Base-by-base conservation (phyloP, 92 coral and sea anemone species). In the Montipora capitata region DNA sequence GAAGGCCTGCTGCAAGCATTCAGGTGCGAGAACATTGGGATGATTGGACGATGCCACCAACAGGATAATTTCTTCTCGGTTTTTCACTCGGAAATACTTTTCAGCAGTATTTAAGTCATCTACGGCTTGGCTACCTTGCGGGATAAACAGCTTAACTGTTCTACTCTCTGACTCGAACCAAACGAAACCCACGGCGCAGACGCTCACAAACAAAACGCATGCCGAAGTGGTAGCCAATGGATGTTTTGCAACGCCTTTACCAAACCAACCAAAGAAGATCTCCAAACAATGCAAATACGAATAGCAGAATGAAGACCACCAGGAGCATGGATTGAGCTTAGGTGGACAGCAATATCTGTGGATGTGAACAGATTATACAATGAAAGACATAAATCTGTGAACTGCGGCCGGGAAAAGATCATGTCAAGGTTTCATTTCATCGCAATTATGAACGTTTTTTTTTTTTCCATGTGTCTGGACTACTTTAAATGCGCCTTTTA, bases 101-200 rank as follows among this genome's bases (percentile, higher is more conserved):
- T 93, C 79, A 43, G 99, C 98, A 10, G 75, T 87, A 27, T 94
- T 20, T 20, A 97, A 45, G 68, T 97, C 94, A 48, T 85, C 81
- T 78, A 90, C 83, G 70, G 98, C 88, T 65, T 90, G 85, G 85
- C 99, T 97, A 52, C 81, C 72, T 80, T 97, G 96, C 1, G 99
- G 99, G 3, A 97, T 89, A 76, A 95, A 97, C 8, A 97, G 83
- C 57, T 95, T 95, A 40, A 86, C 95, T 3, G 96, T 93, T 82
- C 97, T 92, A 83, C 88, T 97, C 86, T 95, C 98, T 41, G 87
- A n/a, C 51, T 82, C 70, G 69, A 94, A 68, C 95, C 98, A 95
- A 3, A 77, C 90, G 38, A 97, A 91, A 12, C 99, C 98, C 66
- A 96, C 84, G 18, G 98, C 81, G 61, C 94, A 95, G 44, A 88